Evolutionary conservation across 2,888 invertebrate genomes (phyloP), one percentile per base, ranked within the genome.

Genomic region (Aphidoletes aphidimyza): DNA sequence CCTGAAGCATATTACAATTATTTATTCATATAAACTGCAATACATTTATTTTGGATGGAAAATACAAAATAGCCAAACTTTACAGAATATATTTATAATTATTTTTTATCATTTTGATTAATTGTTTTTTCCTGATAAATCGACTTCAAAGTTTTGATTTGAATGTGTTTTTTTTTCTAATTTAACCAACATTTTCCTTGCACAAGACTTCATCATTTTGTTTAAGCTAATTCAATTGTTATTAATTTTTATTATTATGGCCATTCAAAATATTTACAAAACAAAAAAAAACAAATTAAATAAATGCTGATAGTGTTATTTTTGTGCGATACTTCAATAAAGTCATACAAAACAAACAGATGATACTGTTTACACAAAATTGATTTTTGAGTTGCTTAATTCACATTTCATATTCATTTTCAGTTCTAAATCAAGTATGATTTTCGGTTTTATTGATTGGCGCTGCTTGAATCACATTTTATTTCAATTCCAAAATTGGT

Each of bases 191-290:
- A 2, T 17, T 19, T 19, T 69, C 5, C n/a, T 69, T 69, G 69
- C 69, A 69, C 69, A 69, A 69, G 69, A 69, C 69, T 22, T 54
- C 17, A 47, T 54, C 8, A 5, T 54, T 54, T 54, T 54, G 22
- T 9, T 54, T 54, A 54, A 69, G 69, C 69, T 69, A 69, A 69
- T 54, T 47, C 14, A 69, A 69, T 69, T 69, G 54, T 54, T 54
- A 54, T 54, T 26, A 54, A 54, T 54, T 54, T 69, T n/a, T n/a
- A n/a, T n/a, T n/a, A n/a, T n/a, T 69, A 69, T 69, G 69, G 69
- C 69, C 69, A 69, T 69, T 69, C 26, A 11, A 54, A 54, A n/a
- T n/a, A n/a, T n/a, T n/a, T n/a, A n/a, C n/a, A n/a, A n/a, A n/a
- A n/a, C n/a, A n/a, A 42, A 42, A 42, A 42, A 42, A 42, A 6